phyloP scores from a whole-genome alignment of 2,797 vertebrate genomes.

The Lophius americanus region DNA sequence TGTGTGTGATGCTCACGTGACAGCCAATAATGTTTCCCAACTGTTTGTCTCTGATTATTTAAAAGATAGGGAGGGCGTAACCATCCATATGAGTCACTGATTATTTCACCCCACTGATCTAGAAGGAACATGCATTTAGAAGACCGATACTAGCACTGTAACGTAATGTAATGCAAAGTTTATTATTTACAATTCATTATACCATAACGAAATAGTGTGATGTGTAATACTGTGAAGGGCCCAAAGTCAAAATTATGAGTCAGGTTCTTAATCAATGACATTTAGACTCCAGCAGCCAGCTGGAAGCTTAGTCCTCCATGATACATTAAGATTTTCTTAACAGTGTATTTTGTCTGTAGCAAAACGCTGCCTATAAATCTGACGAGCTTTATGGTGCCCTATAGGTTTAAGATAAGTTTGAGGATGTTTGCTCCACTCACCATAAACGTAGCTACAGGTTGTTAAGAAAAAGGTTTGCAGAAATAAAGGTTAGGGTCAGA shows the following conservation, averaged over 20 bases:
- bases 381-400: neutral
- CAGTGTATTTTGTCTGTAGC: neutral
- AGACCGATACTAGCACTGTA: neutral
- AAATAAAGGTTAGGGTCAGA: neutral
- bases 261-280: too few relatives aligned
- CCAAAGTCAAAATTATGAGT: too few relatives aligned
- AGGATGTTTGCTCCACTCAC: constrained; percentile 2
- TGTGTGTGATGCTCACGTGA: neutral
- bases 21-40: neutral
- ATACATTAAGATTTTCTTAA: neutral
- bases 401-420: neutral
- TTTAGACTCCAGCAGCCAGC: neutral
- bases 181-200: too few relatives aligned
- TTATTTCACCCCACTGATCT: neutral
- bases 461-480: constrained; percentile 4
- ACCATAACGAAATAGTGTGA: too few relatives aligned
- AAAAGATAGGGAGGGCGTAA: neutral
- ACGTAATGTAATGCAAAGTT: too few relatives aligned
- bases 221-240: too few relatives aligned
- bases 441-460: neutral
- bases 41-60: neutral
- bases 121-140: neutral
- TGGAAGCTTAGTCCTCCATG: neutral
- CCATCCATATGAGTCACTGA: constrained; percentile 5
- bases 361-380: neutral